A percentile compares a stretch with the other conserved stretches of the same genome.
Conservation (phyloP, 2,888 invertebrate species). For the Eumacrocentrus americanus region DNA sequence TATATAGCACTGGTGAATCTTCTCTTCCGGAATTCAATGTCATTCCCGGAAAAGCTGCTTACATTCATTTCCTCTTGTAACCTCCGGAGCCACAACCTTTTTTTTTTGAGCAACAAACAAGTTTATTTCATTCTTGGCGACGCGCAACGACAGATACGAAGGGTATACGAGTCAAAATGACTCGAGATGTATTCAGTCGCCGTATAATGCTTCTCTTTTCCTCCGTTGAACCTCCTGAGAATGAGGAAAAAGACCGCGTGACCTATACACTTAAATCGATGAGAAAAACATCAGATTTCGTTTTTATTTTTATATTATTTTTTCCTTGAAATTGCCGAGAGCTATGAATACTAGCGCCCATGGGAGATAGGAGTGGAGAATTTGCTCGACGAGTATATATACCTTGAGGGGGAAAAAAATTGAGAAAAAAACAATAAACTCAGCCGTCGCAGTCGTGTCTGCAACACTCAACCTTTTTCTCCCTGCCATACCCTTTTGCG, state of each 20-base stretch:
- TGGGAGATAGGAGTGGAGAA: conserved; percentile 20
- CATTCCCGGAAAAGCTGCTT: background rate
- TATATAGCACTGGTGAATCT: background rate
- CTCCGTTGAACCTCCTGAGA: background rate
- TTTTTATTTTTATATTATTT: conserved; percentile 24
- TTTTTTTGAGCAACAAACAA: background rate
- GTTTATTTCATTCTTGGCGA: background rate
- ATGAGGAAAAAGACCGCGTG: conserved; percentile 24
- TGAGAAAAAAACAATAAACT: background rate
- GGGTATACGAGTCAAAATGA: conserved; percentile 8
- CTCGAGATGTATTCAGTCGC: conserved; percentile 24
- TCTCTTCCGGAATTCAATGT: background rate
- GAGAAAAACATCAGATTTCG: conserved; percentile 32
- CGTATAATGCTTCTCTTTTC: background rate
- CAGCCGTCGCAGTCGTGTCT: background rate
- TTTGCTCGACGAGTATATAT: background rate
- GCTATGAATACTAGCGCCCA: conserved; percentile 30
- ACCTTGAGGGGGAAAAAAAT: background rate
- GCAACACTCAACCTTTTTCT: background rate
- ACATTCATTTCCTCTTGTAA: conserved; percentile 7
- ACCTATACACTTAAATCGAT: conserved; percentile 14
- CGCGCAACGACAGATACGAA: background rate
- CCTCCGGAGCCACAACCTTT: background rate
- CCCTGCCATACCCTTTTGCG: background rate
- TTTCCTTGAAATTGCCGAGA: conserved; percentile 26